phyloP scores from a whole-genome alignment of 2,113 vertebrate genomes.

The Scalopus aquaticus region DNA sequence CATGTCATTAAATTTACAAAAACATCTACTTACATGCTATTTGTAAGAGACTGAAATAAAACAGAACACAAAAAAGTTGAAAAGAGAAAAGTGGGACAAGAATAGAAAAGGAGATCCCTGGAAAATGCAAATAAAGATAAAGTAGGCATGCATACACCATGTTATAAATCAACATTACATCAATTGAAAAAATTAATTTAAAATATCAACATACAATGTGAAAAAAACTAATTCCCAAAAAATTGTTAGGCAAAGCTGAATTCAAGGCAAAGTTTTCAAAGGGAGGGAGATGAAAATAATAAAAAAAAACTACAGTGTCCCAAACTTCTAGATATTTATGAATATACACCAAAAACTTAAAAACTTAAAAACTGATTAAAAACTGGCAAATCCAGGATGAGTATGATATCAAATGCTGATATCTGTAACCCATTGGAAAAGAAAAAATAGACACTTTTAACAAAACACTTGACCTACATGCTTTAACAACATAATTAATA shows the following conservation, averaged over 20 bases:
- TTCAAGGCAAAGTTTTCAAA: not conserved
- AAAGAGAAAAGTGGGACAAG: not conserved
- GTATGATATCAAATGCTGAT: not conserved
- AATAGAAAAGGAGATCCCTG: not conserved
- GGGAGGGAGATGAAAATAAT: not conserved
- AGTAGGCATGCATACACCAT: too few relatives aligned
- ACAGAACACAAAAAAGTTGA: not conserved
- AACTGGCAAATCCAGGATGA: not conserved
- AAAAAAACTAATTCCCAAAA: not conserved
- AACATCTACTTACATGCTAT: not conserved
- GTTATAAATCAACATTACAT: too few relatives aligned
- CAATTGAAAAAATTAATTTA: too few relatives aligned
- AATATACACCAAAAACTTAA: not conserved
- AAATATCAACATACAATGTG: too few relatives aligned
- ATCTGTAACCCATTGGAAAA: not conserved
- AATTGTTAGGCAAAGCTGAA: not conserved
- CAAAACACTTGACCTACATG: not conserved
- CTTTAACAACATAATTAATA: not conserved
- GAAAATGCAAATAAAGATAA: not conserved
- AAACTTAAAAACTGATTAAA: not conserved
- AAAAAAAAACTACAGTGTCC: not conserved
- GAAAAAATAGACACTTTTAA: not conserved
- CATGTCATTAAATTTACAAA: not conserved
- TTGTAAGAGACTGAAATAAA: not conserved
- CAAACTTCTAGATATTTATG: not conserved